Evolutionary conservation across 2,113 vertebrate genomes (phyloP), one percentile per base, ranked within the genome.

Genomic region (Stigmatopora argus): DNA sequence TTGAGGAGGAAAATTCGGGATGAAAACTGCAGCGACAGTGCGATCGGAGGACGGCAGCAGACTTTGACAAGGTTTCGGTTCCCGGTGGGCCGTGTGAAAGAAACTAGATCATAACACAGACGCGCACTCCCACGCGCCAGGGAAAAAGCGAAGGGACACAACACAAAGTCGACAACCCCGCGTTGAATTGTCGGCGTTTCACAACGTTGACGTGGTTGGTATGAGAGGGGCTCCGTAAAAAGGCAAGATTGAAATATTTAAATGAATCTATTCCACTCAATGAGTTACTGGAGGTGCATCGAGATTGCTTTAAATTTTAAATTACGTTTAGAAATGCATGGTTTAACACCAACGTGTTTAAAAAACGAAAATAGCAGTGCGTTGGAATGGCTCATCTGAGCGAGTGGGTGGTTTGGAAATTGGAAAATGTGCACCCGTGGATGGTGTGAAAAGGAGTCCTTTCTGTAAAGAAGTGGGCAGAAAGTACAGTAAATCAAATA

Each of bases 311-410:
- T 31, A 3, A 31, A 41, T 41, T 9, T 52, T 48, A 48, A 48
- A 48, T 48, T 17, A 15, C 15, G 4, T 48, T 17, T 17, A 52
- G 51, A 52, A 23, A 21, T 10, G 11, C 19, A 52, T 52, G 51
- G 51, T 10, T 8, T 9, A 21, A 52, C 51, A 21, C 9, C 46
- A 48, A 17, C 51, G 21, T 52, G 51, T 21, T 52, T 52, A 18
- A 38, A 59, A 31, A 31, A 19, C 34, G 19, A n/a, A 41, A 59
- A 59, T n/a, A 59, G 3, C 11, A 0, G 61, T 49, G 56, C 13
- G 60, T 72, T 73, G 70, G 62, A 64, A 67, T 38, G 62, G 26
- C 59, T 75, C 45, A 67, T 72, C 47, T 53, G 60, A 66, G 62
- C 38, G 31, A 77, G 65, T 70, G 66, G 49, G 57, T 1, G 17